Evolutionary conservation across 1,140 invertebrate species (phyloP).

Genomic region (Conus ventricosus): DNA sequence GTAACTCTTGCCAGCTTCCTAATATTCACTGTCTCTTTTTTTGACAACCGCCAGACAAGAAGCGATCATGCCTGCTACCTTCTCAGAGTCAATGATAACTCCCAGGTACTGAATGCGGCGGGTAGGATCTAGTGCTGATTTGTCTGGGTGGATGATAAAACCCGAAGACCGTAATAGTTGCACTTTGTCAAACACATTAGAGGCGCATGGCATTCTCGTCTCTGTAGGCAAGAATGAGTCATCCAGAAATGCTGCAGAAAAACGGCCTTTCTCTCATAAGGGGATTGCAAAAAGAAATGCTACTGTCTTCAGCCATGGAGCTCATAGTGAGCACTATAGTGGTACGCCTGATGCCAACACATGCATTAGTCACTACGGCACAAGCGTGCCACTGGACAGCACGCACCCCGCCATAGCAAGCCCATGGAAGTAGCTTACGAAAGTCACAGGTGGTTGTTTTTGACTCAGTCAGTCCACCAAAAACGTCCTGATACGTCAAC

Average conservation of each 20-base stretch:
- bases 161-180: background rate
- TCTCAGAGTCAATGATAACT: conserved; percentile 8
- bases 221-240: conserved; percentile 18
- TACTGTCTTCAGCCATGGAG: no score
- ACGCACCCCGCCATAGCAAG: no score
- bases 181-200: background rate
- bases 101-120: conserved; percentile 19
- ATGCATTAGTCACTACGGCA: no score
- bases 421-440: no score
- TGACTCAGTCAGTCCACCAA: no score
- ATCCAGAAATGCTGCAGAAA: conserved; percentile 28
- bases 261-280: conserved; percentile 26
- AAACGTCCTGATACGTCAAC: no score
- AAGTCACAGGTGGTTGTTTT: no score
- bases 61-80: background rate
- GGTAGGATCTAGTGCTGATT: conserved; percentile 14
- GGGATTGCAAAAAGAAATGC: no score
- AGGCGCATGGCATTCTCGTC: background rate
- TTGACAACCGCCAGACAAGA: background rate
- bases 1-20: background rate
- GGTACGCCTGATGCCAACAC: no score
- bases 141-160: conserved; percentile 24
- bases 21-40: background rate
- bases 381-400: no score
- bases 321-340: no score